Percentiles rank a stretch among this genome's conserved stretches.
phyloP scores from a whole-genome alignment of 2,888 invertebrate species.

The Lasioglossum figueresi region DNA sequence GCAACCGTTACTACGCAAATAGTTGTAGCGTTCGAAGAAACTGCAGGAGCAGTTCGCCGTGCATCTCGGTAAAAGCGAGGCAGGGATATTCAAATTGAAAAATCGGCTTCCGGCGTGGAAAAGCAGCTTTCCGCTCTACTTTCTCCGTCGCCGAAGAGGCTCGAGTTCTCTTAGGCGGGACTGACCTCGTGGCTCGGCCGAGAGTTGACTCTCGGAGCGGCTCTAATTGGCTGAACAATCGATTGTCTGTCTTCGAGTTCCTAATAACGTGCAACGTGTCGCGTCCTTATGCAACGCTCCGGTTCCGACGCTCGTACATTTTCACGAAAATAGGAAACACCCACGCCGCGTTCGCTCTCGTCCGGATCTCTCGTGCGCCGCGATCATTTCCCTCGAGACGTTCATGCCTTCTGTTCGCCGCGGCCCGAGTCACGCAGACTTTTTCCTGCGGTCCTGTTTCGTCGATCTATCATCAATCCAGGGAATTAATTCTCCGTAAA shows the following conservation, averaged over 20 bases:
- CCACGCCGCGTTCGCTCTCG: not conserved
- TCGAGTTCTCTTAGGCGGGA: conserved; percentile 38
- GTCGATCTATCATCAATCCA: not conserved
- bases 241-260: conserved; percentile 63
- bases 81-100: not conserved
- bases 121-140: not conserved
- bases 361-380: not conserved
- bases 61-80: not conserved
- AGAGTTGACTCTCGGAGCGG: conserved; percentile 10
- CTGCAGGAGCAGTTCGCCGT: not conserved
- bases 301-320: not conserved
- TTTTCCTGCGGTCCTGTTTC: not conserved
- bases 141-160: not conserved
- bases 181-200: conserved; percentile 61
- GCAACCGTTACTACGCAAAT: not conserved
- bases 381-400: not conserved
- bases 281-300: conserved; percentile 33
- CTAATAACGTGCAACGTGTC: conserved; percentile 25
- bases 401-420: not conserved
- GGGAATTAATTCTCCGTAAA: not conserved
- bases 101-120: not conserved
- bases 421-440: not conserved
- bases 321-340: not conserved
- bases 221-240: conserved; percentile 68
- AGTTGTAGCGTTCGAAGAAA: not conserved